Base-by-base conservation (phyloP, 1,140 invertebrate genomes). In the Psilanteris sp. region DNA sequence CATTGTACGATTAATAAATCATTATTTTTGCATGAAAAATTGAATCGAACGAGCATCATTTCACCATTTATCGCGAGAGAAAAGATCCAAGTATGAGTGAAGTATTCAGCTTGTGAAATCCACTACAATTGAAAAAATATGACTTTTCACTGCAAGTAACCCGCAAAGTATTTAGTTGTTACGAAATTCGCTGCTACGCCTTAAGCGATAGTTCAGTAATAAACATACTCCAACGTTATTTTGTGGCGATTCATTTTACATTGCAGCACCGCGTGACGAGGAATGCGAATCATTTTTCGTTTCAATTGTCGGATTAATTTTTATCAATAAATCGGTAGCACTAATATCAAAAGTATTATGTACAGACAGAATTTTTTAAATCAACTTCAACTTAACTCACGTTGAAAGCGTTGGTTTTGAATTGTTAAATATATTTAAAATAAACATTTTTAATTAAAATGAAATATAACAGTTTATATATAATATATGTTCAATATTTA, bases 171-270 rank as follows among this genome's bases (percentile, higher is more conserved):
- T 70, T 70, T 52, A 43, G 29, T 1, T 3, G 14, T 68, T 57
- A 13, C 32, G 32, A 68, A 36, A 68, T 34, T 13, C 10, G 6
- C 6, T 24, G 39, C 62, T 46, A 9, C 48, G 61, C 46, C 46
- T 52, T 34, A 4, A 57, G 62, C 62, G 41, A 46, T 67, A 55
- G 55, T 68, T 68, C 62, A 55, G 50, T 29, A 68, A 57, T 68
- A 68, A 55, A 39, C 32, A 22, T 24, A 4, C n/a, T 16, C 48
- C 16, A 34, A 54, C 22, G n/a, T 57, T 27, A 10, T 43, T 8
- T n/a, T 34, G 29, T 54, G 27, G 0, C 1, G 41, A 48, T 31
- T 55, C 50, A 37, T 68, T 68, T 46, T 55, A 39, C 31, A 29
- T 44, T 26, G 61, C 61, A 9, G 29, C 29, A 37, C 26, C 24